Conservation (phyloP, 2,113 vertebrate genomes). For the Passerina amoena region DNA sequence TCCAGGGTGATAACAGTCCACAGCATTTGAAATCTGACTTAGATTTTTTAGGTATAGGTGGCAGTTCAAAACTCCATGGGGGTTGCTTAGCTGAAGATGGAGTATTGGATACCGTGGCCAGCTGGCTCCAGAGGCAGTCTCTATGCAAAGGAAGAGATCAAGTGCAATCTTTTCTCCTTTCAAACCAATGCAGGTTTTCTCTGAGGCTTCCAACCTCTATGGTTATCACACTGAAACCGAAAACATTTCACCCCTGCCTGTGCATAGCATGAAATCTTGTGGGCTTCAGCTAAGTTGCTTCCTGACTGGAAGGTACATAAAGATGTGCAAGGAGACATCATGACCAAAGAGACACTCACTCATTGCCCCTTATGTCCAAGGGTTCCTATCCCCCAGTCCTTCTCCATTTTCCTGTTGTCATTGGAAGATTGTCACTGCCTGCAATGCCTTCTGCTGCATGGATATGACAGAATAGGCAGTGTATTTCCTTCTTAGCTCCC, state of each 20-base stretch:
- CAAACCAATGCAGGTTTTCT: not conserved
- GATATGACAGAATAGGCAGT: not conserved
- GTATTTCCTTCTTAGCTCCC: not conserved
- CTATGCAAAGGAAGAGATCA: not conserved
- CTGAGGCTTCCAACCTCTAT: not conserved
- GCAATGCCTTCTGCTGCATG: not conserved
- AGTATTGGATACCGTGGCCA: not conserved
- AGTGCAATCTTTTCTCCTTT: not conserved
- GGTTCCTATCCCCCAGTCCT: not conserved
- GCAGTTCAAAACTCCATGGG: not conserved
- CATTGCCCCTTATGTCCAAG: not conserved
- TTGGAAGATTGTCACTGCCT: not conserved
- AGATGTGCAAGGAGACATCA: not conserved
- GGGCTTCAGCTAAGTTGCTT: not conserved
- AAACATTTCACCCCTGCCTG: not conserved
- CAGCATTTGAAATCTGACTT: not conserved
- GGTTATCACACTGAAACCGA: not conserved
- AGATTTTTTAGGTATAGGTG: not conserved
- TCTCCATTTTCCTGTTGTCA: not conserved
- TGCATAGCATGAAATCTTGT: not conserved
- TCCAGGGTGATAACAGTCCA: not conserved
- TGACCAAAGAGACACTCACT: not conserved
- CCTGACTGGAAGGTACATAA: not conserved
- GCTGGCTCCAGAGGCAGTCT: not conserved
- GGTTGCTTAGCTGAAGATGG: not conserved